Evolutionary conservation across 1,140 invertebrate genomes (phyloP), one percentile per base, ranked within the genome.

Genomic region (Diorhabda elongata): DNA sequence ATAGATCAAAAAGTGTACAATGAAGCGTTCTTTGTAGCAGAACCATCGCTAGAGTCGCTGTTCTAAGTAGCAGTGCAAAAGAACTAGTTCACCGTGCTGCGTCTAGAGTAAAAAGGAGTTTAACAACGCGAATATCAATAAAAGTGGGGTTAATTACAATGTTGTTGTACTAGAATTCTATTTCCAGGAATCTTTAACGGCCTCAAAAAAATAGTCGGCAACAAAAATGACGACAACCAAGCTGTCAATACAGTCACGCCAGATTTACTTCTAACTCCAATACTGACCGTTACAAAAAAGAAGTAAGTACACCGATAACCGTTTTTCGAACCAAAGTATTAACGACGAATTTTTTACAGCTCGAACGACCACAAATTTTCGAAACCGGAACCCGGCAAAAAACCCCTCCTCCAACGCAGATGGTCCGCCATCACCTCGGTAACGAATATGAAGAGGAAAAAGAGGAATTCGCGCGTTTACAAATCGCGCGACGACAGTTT

Each of bases 171-270:
- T 26, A 26, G 26, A 26, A 26, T 26, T 26, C 26, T 26, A n/a
- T 44, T 56, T 67, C 60, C 68, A 91, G 90, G 90, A 81, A 88
- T 93, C 84, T 84, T 93, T 56, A 90, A 84, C 80, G 90, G 90
- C n/a, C 79, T 92, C 6, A 89, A 87, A 74, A 92, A 90, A 81
- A 91, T 92, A 74, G 90, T 93, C 11, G 84, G 84, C 42, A 86
- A 86, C 26, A 87, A 83, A 71, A 3, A 80, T 77, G 26, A 81
- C 76, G 72, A 86, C 82, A 75, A 77, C 79, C 66, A 82, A 81
- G 69, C 81, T 80, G 67, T 78, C 75, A 63, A 69, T 58, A 61
- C 73, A 57, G 64, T 73, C 42, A 74, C 78, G n/a, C 74, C 81
- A 8, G 77, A 81, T 71, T 68, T 80, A 9, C 69, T 79, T 61